phyloP scores from a whole-genome alignment of 2,113 vertebrate genomes.

The Rattus rattus region DNA sequence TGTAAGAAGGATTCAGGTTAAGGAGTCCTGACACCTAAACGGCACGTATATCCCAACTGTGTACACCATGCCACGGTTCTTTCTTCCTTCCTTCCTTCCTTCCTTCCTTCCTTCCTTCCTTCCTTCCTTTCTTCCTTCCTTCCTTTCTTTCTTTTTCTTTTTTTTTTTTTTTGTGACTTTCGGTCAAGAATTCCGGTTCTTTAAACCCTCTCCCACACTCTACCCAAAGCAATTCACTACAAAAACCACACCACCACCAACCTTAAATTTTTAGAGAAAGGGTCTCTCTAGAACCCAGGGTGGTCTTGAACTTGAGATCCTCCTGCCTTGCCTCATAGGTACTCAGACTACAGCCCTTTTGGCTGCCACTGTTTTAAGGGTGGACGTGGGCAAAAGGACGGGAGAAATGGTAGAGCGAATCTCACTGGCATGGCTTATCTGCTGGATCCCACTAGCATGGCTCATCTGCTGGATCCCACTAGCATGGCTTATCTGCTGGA shows the following conservation, averaged over 20 bases:
- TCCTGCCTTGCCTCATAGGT: not conserved
- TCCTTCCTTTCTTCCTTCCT: too few relatives aligned
- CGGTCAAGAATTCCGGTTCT: not conserved
- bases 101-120: too few relatives aligned
- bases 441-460: not conserved
- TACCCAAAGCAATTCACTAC: not conserved
- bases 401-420: not conserved
- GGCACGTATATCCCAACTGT: not conserved
- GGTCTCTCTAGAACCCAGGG: not conserved
- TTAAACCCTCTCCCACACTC: not conserved
- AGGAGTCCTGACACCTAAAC: not conserved
- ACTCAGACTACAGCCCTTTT: not conserved
- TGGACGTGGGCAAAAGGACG: not conserved
- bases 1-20: not conserved
- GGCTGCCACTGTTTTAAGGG: not conserved
- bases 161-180: not conserved
- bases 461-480: not conserved
- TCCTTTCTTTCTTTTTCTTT: too few relatives aligned
- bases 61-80: not conserved
- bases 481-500: too few relatives aligned
- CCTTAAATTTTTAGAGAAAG: not conserved
- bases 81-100: too few relatives aligned
- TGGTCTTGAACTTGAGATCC: not conserved
- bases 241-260: not conserved
- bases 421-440: not conserved